phyloP scores from a whole-genome alignment of 2,888 invertebrate species.

The Ditula angustiorana region DNA sequence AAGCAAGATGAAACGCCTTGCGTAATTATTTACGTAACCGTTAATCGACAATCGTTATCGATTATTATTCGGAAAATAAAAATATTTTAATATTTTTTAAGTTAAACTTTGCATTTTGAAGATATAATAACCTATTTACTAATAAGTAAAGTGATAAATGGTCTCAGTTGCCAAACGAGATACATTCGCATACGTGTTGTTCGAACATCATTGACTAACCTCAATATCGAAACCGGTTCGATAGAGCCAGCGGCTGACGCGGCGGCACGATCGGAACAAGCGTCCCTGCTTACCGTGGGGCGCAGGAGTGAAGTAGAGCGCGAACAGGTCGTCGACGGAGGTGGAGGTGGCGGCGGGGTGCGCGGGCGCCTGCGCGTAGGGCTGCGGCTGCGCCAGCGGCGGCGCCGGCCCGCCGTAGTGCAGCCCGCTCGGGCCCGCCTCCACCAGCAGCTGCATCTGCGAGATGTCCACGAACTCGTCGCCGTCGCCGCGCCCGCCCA shows the following conservation, averaged over 20 bases:
- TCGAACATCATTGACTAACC: slow-evolving; percentile 28
- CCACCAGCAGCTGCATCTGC: slow-evolving; percentile 91
- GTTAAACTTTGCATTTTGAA: neutral
- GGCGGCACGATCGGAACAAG: slow-evolving; percentile 17
- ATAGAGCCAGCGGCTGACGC: slow-evolving; percentile 11
- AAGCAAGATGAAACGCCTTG: no score
- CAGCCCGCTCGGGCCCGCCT: slow-evolving; percentile 84
- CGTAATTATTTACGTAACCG: no score
- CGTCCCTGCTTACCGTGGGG: slow-evolving; percentile 81
- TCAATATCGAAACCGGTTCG: slow-evolving; percentile 29
- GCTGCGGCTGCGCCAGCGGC: slow-evolving; percentile 78
- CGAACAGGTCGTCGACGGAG: slow-evolving; percentile 91
- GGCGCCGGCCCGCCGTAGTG: slow-evolving; percentile 79
- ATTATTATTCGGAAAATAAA: no score
- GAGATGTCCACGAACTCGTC: slow-evolving; percentile 94
- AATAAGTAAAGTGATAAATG: neutral
- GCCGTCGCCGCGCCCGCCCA: slow-evolving; percentile 80
- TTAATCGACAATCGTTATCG: no score
- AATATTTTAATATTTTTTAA: no score
- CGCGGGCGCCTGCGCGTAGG: slow-evolving; percentile 63
- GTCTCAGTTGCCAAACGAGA: slow-evolving; percentile 13
- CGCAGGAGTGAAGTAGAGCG: slow-evolving; percentile 89
- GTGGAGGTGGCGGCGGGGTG: slow-evolving; percentile 81
- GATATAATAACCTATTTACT: neutral
- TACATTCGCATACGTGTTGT: slow-evolving; percentile 30